Percentiles rank a stretch among this genome's conserved stretches.
These are phyloP conservation scores for Erpetoichthys calabaricus DNA, from an alignment of 2,797 vertebrate species.

Conservation along the genomic window DNA sequence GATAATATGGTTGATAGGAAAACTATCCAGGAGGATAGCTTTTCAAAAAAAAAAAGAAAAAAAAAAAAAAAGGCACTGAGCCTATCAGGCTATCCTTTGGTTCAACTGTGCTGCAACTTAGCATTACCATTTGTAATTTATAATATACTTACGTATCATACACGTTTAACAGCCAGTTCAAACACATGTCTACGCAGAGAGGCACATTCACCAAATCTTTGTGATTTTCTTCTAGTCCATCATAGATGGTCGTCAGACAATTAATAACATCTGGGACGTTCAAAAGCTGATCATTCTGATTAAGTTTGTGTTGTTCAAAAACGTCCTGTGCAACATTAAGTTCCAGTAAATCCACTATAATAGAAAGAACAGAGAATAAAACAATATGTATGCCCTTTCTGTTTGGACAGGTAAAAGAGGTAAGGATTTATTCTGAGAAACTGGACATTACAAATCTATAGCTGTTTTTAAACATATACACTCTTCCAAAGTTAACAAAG, in stretches of 20 bases:
- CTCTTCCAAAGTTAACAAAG: no score
- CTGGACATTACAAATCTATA: no score
- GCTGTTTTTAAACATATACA: no score
- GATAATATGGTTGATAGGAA: no score
- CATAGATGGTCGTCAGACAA: slow-evolving; percentile 81
- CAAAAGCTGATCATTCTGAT: slow-evolving; percentile 73
- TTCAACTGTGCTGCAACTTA: no score
- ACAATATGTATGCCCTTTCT: not conserved
- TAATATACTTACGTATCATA: slow-evolving; percentile 76
- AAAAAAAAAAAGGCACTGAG: no score
- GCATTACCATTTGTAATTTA: not conserved
- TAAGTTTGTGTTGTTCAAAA: slow-evolving; percentile 81
- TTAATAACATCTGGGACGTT: slow-evolving; percentile 82
- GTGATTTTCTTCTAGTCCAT: slow-evolving; percentile 83
- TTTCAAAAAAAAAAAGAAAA: no score
- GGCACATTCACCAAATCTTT: slow-evolving; percentile 88
- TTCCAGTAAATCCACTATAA: slow-evolving; percentile 82
- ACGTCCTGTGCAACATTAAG: slow-evolving; percentile 73
- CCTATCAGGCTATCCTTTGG: no score
- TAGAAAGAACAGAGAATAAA: no score
- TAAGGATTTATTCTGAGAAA: no score
- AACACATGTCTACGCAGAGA: slow-evolving; percentile 89
- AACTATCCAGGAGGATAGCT: no score
- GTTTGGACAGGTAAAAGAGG: not conserved
- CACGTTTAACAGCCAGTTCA: slow-evolving; percentile 96